Conservation (phyloP, 2,888 invertebrate species). For the Acanthoscelides obtectus region DNA sequence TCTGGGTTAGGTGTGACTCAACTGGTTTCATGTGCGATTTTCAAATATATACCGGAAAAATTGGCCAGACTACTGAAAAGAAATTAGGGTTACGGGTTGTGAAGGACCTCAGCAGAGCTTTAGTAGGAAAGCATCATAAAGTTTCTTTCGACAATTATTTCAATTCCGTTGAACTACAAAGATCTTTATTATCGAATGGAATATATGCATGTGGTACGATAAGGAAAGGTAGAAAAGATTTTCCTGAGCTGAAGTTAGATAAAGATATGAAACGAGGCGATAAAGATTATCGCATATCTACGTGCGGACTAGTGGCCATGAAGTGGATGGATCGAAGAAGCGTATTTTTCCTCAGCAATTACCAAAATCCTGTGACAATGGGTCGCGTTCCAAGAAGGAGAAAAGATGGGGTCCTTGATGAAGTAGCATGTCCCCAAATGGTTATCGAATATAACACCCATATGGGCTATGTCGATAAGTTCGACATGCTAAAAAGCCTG, state of each 20-base stretch:
- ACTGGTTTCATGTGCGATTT: slow-evolving; percentile 21
- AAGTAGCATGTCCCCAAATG: slow-evolving; percentile 12
- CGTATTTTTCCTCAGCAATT: slow-evolving; percentile 8
- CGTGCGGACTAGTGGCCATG: slow-evolving; percentile 8
- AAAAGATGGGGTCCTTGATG: slow-evolving; percentile 4
- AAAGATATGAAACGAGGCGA: slow-evolving; percentile 20
- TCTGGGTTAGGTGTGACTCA: slow-evolving; percentile 21
- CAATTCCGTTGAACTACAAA: slow-evolving; percentile 15
- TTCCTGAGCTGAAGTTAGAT: slow-evolving; percentile 14
- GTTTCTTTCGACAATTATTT: slow-evolving; percentile 23
- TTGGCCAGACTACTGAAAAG: slow-evolving; percentile 13
- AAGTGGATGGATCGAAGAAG: slow-evolving; percentile 12
- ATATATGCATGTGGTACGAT: slow-evolving; percentile 20
- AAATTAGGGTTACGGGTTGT: slow-evolving; percentile 18
- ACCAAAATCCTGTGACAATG: slow-evolving; percentile 6
- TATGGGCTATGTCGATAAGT: slow-evolving; percentile 36
- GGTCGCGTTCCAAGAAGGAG: slow-evolving; percentile 4
- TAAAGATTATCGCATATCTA: slow-evolving; percentile 6
- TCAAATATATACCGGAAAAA: slow-evolving; percentile 28
- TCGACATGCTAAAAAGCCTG: slow-evolving; percentile 29
- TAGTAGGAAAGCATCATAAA: slow-evolving; percentile 16
- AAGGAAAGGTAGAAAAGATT: slow-evolving; percentile 16
- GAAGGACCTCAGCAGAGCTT: slow-evolving; percentile 13
- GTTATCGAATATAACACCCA: slow-evolving; percentile 30
- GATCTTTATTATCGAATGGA: slow-evolving; percentile 1